Conservation (phyloP, 2,888 invertebrate genomes). For the Furcula furcula region DNA sequence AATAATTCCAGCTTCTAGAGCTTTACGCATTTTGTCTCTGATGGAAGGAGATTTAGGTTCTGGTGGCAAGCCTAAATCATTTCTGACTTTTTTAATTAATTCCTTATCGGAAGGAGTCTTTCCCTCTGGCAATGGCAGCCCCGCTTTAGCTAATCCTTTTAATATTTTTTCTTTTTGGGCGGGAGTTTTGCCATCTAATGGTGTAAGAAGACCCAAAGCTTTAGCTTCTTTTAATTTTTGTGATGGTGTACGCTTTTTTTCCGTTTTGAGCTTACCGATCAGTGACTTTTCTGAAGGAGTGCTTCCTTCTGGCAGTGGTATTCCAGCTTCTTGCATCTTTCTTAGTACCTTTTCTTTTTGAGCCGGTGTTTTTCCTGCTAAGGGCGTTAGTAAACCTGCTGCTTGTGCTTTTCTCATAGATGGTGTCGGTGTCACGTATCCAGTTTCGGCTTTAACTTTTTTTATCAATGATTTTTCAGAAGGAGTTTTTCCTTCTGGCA, state of each 20-base stretch:
- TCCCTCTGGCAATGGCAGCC: slow-evolving; percentile 37
- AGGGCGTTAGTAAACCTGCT: slow-evolving; percentile 28
- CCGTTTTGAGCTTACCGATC: slow-evolving; percentile 18
- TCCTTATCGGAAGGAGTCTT: slow-evolving; percentile 39
- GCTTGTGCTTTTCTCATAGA: slow-evolving; percentile 24
- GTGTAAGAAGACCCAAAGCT: slow-evolving; percentile 32
- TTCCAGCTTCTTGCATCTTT: slow-evolving; percentile 12
- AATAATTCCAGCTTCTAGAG: slow-evolving; percentile 25
- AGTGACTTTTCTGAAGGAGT: slow-evolving; percentile 29
- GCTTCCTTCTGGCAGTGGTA: slow-evolving; percentile 25
- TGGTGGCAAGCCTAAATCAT: slow-evolving; percentile 33
- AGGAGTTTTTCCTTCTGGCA: slow-evolving; percentile 29
- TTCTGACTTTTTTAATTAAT: slow-evolving; percentile 29
- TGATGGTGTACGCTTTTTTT: slow-evolving; percentile 6
- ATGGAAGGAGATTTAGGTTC: slow-evolving; percentile 25
- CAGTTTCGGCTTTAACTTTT: slow-evolving; percentile 24
- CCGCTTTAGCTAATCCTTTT: slow-evolving; percentile 26
- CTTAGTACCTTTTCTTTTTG: slow-evolving; percentile 33
- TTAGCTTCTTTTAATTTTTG: slow-evolving; percentile 29
- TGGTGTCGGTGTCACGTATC: slow-evolving; percentile 28
- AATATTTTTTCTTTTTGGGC: slow-evolving; percentile 34
- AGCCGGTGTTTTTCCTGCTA: slow-evolving; percentile 27
- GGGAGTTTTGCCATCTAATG: slow-evolving; percentile 31
- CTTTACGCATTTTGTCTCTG: slow-evolving; percentile 23
- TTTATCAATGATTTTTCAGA: slow-evolving; percentile 26